These are phyloP conservation scores for Tetrapedia diversipes DNA, from an alignment of 2,888 invertebrate genomes.

Conservation along the genomic window DNA sequence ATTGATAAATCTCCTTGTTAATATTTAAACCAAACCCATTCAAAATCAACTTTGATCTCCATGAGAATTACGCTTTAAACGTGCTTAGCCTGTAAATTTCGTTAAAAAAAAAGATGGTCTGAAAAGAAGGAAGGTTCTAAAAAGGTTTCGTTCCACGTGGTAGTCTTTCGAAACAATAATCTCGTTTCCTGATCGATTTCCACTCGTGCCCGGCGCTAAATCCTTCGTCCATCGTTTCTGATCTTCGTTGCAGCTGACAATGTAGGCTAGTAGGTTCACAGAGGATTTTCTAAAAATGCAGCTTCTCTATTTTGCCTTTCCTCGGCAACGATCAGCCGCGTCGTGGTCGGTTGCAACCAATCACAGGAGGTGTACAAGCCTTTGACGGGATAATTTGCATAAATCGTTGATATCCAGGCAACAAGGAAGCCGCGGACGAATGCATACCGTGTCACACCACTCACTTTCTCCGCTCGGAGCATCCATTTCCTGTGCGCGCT, in stretches of 20 bases:
- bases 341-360: background rate
- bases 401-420: slow-evolving; percentile 41
- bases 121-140: too few relatives aligned
- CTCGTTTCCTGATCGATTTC: background rate
- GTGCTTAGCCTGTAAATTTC: too few relatives aligned
- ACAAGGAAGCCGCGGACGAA: slow-evolving; percentile 67
- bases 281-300: background rate
- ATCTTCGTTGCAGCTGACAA: background rate
- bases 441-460: slow-evolving; percentile 73
- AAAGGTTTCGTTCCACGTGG: background rate
- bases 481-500: slow-evolving; percentile 65
- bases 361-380: background rate
- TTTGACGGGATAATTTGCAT: slow-evolving; percentile 29
- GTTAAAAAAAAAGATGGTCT: too few relatives aligned
- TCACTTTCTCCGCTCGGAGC: slow-evolving; percentile 72
- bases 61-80: too few relatives aligned
- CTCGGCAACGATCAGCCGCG: background rate
- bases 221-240: background rate
- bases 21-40: too few relatives aligned
- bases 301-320: background rate
- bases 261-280: slow-evolving; percentile 1
- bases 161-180: background rate
- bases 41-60: too few relatives aligned
- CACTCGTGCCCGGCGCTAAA: background rate
- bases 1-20: too few relatives aligned